A percentile compares a stretch with the other conserved stretches of the same genome.
Conservation (phyloP, 2,888 invertebrate genomes). For the Drosophila phalerata region DNA sequence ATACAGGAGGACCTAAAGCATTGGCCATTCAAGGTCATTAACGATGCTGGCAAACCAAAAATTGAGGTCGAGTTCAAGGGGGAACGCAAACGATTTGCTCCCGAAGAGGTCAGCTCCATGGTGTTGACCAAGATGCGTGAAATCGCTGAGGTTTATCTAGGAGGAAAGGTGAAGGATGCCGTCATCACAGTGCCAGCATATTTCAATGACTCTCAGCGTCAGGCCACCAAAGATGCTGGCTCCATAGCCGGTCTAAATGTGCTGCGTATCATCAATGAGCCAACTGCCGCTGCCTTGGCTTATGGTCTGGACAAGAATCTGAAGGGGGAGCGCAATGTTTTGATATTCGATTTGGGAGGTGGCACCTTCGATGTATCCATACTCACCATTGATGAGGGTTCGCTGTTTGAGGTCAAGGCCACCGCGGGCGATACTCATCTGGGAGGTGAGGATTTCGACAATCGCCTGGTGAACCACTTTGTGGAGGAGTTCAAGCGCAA, state of each 20-base stretch:
- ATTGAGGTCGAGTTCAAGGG: constrained; percentile 91
- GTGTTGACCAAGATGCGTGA: constrained; percentile 94
- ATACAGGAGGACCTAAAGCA: constrained; percentile 93
- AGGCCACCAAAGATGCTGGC: constrained; percentile 96
- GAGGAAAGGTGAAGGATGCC: constrained; percentile 90
- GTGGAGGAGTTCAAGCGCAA: constrained; percentile 92
- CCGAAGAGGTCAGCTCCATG: constrained; percentile 95
- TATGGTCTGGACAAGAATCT: constrained; percentile 93
- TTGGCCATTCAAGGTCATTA: constrained; percentile 91
- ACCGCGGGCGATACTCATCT: constrained; percentile 94
- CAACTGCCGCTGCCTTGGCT: constrained; percentile 94
- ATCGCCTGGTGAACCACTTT: constrained; percentile 92
- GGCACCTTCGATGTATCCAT: constrained; percentile 98
- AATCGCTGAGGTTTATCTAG: constrained; percentile 91
- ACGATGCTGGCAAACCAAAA: constrained; percentile 90
- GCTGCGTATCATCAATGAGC: constrained; percentile 95
- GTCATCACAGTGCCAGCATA: constrained; percentile 94
- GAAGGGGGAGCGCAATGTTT: constrained; percentile 90
- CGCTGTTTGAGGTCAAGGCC: constrained; percentile 92
- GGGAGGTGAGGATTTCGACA: constrained; percentile 93
- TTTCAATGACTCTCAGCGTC: constrained; percentile 93
- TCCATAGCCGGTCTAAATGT: constrained; percentile 94
- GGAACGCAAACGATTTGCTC: constrained; percentile 91
- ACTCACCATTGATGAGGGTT: constrained; percentile 94
- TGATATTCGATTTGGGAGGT: constrained; percentile 93